phyloP scores from a whole-genome alignment of 1,140 invertebrate genomes.

The Delia radicum region DNA sequence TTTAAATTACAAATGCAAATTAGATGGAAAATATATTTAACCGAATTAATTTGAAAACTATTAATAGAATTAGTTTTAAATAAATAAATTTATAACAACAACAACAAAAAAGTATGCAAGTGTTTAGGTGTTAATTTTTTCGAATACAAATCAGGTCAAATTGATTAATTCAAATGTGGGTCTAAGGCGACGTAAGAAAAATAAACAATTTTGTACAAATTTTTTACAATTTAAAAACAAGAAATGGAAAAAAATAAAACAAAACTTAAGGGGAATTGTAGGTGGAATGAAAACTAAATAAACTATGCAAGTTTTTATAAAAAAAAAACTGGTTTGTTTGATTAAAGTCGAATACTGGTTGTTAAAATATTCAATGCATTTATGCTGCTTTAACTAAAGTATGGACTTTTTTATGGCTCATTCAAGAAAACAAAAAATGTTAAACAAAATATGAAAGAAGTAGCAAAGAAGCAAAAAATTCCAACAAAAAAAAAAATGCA shows the following conservation, averaged over 20 bases:
- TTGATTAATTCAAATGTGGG: not conserved
- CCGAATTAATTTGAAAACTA: not conserved
- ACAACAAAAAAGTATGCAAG: not conserved
- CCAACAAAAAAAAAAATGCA: not conserved
- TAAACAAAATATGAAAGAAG: not conserved
- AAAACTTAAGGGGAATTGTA: not conserved
- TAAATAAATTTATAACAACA: not conserved
- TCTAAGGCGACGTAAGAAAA: not conserved
- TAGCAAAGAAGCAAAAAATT: not conserved
- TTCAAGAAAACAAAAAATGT: not conserved
- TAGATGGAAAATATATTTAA: not conserved
- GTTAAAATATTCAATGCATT: not conserved
- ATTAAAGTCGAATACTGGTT: not conserved
- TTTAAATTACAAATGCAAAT: not conserved
- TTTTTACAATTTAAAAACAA: not conserved
- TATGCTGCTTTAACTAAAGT: not conserved
- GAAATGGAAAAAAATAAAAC: not conserved
- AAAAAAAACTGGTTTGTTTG: not conserved
- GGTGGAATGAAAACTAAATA: not conserved
- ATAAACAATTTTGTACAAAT: not conserved
- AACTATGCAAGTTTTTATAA: not conserved
- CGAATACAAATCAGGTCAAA: not conserved
- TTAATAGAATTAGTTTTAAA: not conserved
- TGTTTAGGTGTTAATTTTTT: not conserved
- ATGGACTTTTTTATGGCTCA: too few species aligned